phyloP scores from a whole-genome alignment of 2,797 vertebrate genomes.

The Uromys caudimaculatus region DNA sequence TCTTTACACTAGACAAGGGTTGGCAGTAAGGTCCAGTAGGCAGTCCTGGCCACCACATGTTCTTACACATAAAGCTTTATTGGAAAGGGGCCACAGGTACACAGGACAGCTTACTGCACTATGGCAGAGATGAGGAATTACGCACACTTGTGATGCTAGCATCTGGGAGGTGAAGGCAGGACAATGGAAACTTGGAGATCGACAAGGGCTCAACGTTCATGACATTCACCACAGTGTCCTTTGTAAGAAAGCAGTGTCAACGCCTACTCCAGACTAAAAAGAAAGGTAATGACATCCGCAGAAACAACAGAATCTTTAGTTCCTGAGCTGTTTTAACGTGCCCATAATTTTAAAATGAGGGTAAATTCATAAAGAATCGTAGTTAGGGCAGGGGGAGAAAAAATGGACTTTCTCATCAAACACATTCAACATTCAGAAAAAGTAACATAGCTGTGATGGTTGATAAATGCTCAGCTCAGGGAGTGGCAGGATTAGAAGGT shows the following conservation, averaged over 20 bases:
- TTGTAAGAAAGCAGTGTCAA: not conserved
- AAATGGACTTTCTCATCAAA: not conserved
- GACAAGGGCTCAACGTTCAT: not conserved
- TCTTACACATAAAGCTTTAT: not conserved
- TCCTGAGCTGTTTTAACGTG: not conserved
- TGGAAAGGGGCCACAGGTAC: not conserved
- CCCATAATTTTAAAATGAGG: not conserved
- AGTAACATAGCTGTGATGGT: not conserved
- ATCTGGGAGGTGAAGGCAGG: not conserved
- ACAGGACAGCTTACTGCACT: not conserved
- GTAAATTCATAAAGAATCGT: not conserved
- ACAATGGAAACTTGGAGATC: not conserved
- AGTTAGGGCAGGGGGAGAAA: not conserved
- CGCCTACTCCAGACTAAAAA: not conserved
- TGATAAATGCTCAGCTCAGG: too few relatives aligned
- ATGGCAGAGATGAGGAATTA: not conserved
- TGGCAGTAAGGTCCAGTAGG: not conserved
- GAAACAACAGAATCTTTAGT: not conserved
- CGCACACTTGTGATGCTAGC: not conserved
- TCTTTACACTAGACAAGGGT: not conserved
- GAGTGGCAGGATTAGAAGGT: too few relatives aligned
- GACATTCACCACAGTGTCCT: not conserved
- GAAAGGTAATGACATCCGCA: not conserved
- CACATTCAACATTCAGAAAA: constrained; percentile 3
- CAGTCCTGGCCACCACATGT: not conserved